Evolutionary conservation across 1,140 invertebrate genomes (phyloP), one percentile per base, ranked within the genome.

Genomic region (Neodiprion pinetum): DNA sequence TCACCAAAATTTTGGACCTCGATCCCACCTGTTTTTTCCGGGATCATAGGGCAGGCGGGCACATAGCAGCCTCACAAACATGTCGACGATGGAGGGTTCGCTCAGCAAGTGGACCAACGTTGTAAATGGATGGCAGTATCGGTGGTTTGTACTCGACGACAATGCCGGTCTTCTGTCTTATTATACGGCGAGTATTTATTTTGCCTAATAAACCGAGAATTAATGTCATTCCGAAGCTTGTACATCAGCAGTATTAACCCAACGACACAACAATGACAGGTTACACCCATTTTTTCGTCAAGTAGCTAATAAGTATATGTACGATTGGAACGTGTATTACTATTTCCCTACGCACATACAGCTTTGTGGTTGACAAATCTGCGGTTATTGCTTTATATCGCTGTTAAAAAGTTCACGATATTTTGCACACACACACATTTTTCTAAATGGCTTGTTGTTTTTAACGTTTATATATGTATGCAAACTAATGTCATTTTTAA

Each of bases 61-160:
- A 61, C 11, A 12, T 14, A 17, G 14, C 67, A 74, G 48, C 75
- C 73, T 76, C 72, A 79, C 75, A 76, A 88, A 87, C 80, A 91
- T 91, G 87, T 89, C 90, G 81, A 92, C 93, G 82, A 94, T 99
- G 94, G 98, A 99, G 91, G 98, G 98, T 78, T 96, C 97, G n/a
- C 89, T 99, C 67, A 99, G 96, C 89, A 99, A 99, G 92, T 99
- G 98, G 98, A 99, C 98, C 74, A 99, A 99, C 92, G 96, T 99
- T 80, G 97, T 99, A 93, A 98, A 99, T 90, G 98, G 98, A 75
- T 99, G 98, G 98, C 98, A 99, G 89, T 99, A 98, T 89, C 93
- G 98, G 74, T 99, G 98, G 96, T 99, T 99, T 90, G 98, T 99
- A 77, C 90, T 99, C 78, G 98, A 99, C 90, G 96, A 98, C 86